Base-by-base conservation (phyloP, 2,888 invertebrate species). In the Heterodera filipjevi region DNA sequence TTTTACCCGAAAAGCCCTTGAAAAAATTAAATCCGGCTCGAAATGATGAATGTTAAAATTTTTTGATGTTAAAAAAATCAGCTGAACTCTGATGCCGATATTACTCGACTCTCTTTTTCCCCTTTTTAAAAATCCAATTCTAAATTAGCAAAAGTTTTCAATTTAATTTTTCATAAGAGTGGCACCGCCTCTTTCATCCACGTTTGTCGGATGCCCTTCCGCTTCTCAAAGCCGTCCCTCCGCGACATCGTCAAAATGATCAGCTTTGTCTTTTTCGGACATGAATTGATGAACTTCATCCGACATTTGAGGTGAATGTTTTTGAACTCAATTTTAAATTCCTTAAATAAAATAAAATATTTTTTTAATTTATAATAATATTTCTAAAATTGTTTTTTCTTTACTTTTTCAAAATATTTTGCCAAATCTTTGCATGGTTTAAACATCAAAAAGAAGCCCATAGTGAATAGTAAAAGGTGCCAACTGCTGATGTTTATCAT, bases 171-270 rank as follows among this genome's bases (percentile, higher is more conserved):
- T n/a, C n/a, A n/a, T n/a, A n/a, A n/a, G n/a, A n/a, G n/a, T n/a
- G n/a, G 8, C 12, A 68, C 68, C 14, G 39, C 14, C 5, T 68
- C 68, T 22, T 33, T 39, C 39, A 39, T 39, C 68, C 68, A 68
- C 68, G 68, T 68, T 19, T 39, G 19, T 33, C 68, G 68, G 27
- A 68, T 68, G 35, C 35, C 68, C 33, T 32, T 39, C 19, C 68
- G 16, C 33, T 39, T 33, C 33, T 68, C 68, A 27, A 59, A 59
- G 8, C n/a, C 59, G 12, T 59, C 59, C n/a, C 59, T n/a, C 59
- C 59, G 59, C 22, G 59, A 19, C 59, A 59, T 59, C 6, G 59
- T 27, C 59, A 59, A n/a, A 19, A 59, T n/a, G 8, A 59, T 59
- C 22, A 59, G 59, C n/a, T 59, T 59, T 5, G 59, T 59, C 8